phyloP scores from a whole-genome alignment of 2,888 invertebrate genomes.

The Cyrtodaria siliqua region DNA sequence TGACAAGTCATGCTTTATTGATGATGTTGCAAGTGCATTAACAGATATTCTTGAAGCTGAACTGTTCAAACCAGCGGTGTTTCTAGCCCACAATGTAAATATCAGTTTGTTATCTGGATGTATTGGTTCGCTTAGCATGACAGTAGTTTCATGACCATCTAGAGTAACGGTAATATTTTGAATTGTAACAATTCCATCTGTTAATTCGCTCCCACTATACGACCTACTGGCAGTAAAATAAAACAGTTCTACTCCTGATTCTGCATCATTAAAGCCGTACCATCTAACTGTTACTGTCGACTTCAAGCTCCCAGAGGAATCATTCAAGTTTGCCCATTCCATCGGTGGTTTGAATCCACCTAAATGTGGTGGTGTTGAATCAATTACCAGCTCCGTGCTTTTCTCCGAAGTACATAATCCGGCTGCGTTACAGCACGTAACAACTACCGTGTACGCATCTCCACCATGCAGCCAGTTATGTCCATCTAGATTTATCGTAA shows the following conservation, averaged over 20 bases:
- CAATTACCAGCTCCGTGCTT: slow-evolving; percentile 57
- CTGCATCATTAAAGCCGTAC: slow-evolving; percentile 66
- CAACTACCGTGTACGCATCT: slow-evolving; percentile 50
- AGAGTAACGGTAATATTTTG: too few species aligned
- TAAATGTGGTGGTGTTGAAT: slow-evolving; percentile 69
- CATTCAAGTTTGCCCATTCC: slow-evolving; percentile 35
- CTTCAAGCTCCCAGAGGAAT: background rate
- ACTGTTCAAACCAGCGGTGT: slow-evolving; percentile 55
- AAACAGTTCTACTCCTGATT: slow-evolving; percentile 60
- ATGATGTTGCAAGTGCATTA: slow-evolving; percentile 1
- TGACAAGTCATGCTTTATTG: background rate
- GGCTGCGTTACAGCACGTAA: slow-evolving; percentile 67
- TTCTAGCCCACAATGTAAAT: slow-evolving; percentile 65
- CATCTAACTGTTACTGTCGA: slow-evolving; percentile 51
- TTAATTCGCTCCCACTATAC: slow-evolving; percentile 55
- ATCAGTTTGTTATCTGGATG: too few species aligned
- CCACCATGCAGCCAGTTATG: slow-evolving; percentile 55
- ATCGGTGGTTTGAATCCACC: slow-evolving; percentile 66
- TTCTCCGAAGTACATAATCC: slow-evolving; percentile 55
- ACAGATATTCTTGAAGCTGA: slow-evolving; percentile 27
- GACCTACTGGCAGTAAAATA: slow-evolving; percentile 42
- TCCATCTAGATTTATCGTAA: slow-evolving; percentile 38
- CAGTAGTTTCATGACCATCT: too few species aligned
- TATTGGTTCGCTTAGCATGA: too few species aligned
- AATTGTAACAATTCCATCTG: too few species aligned